Percentiles rank a stretch among this genome's conserved stretches.
These are phyloP conservation scores for Cydia fagiglandana DNA, from an alignment of 1,140 invertebrate species.

Conservation along the genomic window DNA sequence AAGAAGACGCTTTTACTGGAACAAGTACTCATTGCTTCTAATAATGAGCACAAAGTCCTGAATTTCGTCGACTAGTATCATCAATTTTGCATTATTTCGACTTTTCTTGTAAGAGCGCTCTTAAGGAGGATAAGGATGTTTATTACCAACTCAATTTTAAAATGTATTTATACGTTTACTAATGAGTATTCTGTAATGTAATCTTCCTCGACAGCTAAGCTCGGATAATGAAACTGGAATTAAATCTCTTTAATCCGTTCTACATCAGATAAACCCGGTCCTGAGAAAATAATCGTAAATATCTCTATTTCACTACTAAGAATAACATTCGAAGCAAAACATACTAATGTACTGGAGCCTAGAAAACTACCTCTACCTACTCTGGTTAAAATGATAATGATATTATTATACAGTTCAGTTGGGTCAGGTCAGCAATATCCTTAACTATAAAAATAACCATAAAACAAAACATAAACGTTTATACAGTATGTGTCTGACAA, in stretches of 20 bases:
- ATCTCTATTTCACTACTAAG: neutral
- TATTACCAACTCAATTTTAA: no score
- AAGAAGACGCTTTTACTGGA: no score
- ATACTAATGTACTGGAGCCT: neutral
- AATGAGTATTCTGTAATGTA: neutral
- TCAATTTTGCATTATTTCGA: no score
- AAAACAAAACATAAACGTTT: slow-evolving; percentile 19
- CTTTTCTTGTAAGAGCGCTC: no score
- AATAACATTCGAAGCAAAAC: neutral
- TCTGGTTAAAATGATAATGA: slow-evolving; percentile 12
- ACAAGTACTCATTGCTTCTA: no score
- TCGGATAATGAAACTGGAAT: neutral
- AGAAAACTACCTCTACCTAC: neutral
- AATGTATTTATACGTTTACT: no score
- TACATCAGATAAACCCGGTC: neutral
- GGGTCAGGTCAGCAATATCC: slow-evolving; percentile 8
- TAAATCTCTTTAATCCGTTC: neutral
- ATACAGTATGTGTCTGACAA: no score
- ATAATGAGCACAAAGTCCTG: no score
- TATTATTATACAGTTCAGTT: slow-evolving; percentile 3
- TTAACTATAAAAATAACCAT: slow-evolving; percentile 26
- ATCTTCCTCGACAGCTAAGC: neutral
- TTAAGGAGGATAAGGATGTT: no score
- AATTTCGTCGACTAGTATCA: no score
- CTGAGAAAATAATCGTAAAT: neutral